phyloP scores from a whole-genome alignment of 2,113 vertebrate species.

The Ophiodon elongatus region DNA sequence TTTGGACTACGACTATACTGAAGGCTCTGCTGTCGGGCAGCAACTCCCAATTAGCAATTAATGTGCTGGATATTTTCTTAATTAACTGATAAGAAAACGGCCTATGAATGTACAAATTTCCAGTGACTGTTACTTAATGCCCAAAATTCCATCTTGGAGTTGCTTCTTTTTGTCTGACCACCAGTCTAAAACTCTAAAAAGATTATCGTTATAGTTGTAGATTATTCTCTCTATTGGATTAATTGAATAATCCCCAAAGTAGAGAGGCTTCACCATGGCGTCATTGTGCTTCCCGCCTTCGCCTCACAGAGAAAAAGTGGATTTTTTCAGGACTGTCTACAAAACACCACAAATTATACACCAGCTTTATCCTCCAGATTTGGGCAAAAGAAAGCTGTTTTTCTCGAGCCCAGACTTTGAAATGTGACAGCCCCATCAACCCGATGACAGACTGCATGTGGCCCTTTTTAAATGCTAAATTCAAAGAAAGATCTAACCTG shows the following conservation, averaged over 20 bases:
- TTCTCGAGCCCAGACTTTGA: conserved; percentile 1
- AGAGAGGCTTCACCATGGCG: not conserved
- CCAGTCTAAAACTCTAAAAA: not conserved
- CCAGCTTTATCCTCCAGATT: not conserved
- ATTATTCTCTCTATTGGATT: not conserved
- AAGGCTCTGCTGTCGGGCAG: not conserved
- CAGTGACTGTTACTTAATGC: not conserved
- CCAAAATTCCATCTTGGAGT: not conserved
- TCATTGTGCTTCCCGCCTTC: not conserved
- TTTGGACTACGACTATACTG: not conserved
- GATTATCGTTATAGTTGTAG: not conserved
- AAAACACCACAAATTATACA: conserved; percentile 24
- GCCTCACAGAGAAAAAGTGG: not conserved
- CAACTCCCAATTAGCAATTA: not conserved
- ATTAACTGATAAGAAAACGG: not conserved
- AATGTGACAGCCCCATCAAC: not conserved
- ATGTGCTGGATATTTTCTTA: not conserved
- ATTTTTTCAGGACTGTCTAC: not conserved
- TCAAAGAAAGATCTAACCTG: not conserved
- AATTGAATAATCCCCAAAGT: not conserved
- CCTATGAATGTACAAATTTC: not conserved
- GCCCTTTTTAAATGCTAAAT: not conserved
- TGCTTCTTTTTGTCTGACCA: not conserved
- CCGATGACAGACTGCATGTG: conserved; percentile 14
- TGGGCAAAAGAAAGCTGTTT: not conserved